These are phyloP conservation scores for Silurus glanis DNA, from an alignment of 2,113 vertebrate genomes.

Conservation along the genomic window DNA sequence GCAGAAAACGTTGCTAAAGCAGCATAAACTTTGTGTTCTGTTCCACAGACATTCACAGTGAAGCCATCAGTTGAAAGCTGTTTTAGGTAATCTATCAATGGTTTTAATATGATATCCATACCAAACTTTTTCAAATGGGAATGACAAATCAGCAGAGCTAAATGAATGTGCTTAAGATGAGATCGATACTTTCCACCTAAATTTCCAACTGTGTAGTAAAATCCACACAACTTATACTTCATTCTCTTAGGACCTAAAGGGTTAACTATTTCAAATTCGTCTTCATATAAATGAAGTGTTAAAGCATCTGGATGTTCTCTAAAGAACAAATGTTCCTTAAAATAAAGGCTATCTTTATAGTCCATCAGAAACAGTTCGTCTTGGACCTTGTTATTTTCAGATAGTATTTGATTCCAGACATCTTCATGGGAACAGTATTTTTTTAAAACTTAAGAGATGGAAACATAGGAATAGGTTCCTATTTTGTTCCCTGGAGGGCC, in stretches of 20 bases:
- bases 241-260: slow-evolving; percentile 38
- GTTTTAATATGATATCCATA: slow-evolving; percentile 36
- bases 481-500: too few species aligned
- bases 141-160: slow-evolving; percentile 36
- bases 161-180: slow-evolving; percentile 37
- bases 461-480: too few species aligned
- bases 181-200: slow-evolving; percentile 20
- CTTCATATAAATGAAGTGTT: slow-evolving; percentile 48
- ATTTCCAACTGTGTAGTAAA: slow-evolving; percentile 40
- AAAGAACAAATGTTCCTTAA: slow-evolving; percentile 29
- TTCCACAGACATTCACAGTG: background rate
- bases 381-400: too few species aligned
- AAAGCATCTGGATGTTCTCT: slow-evolving; percentile 39
- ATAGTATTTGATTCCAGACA: too few species aligned
- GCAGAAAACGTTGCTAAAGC: too few species aligned
- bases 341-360: slow-evolving; percentile 36
- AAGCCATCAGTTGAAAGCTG: slow-evolving; percentile 34
- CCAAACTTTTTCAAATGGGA: slow-evolving; percentile 36
- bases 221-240: slow-evolving; percentile 37
- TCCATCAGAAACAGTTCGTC: background rate
- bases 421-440: too few species aligned
- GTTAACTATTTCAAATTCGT: slow-evolving; percentile 40
- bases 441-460: too few species aligned
- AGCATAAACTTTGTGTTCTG: too few species aligned
- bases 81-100: slow-evolving; percentile 39